A percentile compares a stretch with the other conserved stretches of the same genome.
phyloP scores from a whole-genome alignment of 53 echinoderm and acorn worm species.

The Hippasteria phrygiana region DNA sequence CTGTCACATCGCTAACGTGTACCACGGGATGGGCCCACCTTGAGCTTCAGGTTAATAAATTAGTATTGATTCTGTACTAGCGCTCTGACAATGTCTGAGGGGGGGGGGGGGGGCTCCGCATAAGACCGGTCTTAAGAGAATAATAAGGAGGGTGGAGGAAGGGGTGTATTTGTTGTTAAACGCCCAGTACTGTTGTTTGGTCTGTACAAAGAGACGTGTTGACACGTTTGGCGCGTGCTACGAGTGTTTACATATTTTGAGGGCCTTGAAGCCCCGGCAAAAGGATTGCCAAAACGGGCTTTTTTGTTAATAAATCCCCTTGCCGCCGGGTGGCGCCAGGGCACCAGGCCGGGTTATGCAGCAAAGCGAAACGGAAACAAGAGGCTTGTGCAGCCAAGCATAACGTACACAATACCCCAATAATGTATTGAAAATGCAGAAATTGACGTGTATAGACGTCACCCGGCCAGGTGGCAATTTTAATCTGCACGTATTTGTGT shows the following conservation, averaged over 20 bases:
- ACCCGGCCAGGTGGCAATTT: too few relatives aligned
- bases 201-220: neutral
- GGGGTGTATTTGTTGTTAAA: neutral
- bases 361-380: too few relatives aligned
- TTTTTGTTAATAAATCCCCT: too few relatives aligned
- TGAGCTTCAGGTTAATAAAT: conserved; percentile 27
- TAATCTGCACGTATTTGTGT: too few relatives aligned
- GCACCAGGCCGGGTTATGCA: too few relatives aligned
- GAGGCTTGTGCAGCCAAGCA: too few relatives aligned
- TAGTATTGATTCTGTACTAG: conserved; percentile 41
- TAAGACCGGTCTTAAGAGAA: neutral
- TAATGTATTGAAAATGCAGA: too few relatives aligned
- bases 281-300: too few relatives aligned
- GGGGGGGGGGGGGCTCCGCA: neutral
- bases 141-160: neutral
- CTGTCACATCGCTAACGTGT: neutral
- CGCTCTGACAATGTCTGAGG: conserved; percentile 11
- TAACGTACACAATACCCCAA: too few relatives aligned
- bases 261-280: conserved; percentile 1
- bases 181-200: neutral
- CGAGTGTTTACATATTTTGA: neutral
- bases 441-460: too few relatives aligned
- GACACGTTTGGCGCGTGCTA: neutral
- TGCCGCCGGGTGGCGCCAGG: too few relatives aligned
- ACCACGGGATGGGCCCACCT: neutral